These are phyloP conservation scores for Menidia menidia DNA, from an alignment of 2,797 vertebrate genomes.

Conservation along the genomic window DNA sequence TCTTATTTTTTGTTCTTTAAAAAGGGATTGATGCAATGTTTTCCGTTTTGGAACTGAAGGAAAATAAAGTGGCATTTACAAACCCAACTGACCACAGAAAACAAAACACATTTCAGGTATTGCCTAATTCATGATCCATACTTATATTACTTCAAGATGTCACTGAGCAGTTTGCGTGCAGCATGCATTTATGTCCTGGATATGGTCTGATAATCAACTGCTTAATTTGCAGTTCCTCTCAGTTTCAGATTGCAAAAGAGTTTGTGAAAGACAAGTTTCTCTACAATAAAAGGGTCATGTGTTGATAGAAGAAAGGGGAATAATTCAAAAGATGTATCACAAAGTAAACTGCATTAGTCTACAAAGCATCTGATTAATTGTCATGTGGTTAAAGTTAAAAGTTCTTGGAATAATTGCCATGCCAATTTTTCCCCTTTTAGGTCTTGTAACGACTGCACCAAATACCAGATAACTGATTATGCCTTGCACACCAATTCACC, in stretches of 20 bases:
- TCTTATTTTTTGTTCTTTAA: too few species aligned
- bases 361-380: constrained; percentile 24
- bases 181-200: too few species aligned
- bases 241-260: constrained; percentile 7
- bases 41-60: too few species aligned
- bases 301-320: constrained; percentile 7
- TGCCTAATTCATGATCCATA: too few species aligned
- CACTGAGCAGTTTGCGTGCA: too few species aligned
- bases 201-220: background rate
- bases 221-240: background rate
- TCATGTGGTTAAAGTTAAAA: constrained; percentile 19
- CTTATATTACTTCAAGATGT: too few species aligned
- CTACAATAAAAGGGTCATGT: background rate
- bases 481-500: constrained; percentile 18
- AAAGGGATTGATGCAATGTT: too few species aligned
- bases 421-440: constrained; percentile 23
- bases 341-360: constrained; percentile 35
- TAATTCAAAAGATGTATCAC: constrained; percentile 42
- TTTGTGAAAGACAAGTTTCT: constrained; percentile 1
- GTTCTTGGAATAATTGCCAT: constrained; percentile 44
- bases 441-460: constrained; percentile 38
- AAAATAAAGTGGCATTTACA: too few species aligned
- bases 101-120: too few species aligned
- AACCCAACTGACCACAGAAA: too few species aligned
- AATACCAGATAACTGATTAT: constrained; percentile 48